A percentile compares a stretch with the other conserved stretches of the same genome.
These are phyloP conservation scores for Micrasema longulum DNA, from an alignment of 1,140 invertebrate species.

Conservation along the genomic window DNA sequence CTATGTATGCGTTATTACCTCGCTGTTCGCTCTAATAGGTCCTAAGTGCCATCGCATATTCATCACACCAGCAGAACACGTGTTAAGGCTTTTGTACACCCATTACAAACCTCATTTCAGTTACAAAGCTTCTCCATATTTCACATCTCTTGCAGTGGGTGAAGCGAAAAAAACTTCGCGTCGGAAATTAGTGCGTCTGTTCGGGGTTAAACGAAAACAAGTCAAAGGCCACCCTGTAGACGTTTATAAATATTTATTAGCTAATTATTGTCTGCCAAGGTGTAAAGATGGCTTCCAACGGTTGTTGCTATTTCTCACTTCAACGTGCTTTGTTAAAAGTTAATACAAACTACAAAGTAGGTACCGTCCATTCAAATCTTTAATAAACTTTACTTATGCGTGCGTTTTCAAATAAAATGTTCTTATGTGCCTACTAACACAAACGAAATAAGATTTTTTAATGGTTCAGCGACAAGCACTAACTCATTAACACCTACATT, in stretches of 20 bases:
- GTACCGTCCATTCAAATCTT: not conserved
- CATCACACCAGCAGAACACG: not conserved
- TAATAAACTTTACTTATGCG: not conserved
- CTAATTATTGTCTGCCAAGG: conserved; percentile 35
- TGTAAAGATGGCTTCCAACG: conserved; percentile 14
- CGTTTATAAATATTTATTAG: conserved; percentile 38
- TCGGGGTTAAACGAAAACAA: conserved; percentile 35
- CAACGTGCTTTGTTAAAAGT: not conserved
- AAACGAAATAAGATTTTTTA: not conserved
- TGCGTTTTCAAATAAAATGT: too few relatives aligned
- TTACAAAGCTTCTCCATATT: conserved; percentile 17
- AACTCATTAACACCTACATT: too few relatives aligned
- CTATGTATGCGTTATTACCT: too few relatives aligned
- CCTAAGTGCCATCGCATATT: not conserved
- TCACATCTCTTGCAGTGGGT: conserved; percentile 17
- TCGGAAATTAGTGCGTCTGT: conserved; percentile 25
- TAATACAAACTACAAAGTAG: not conserved
- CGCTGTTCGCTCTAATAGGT: too few relatives aligned
- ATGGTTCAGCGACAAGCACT: too few relatives aligned
- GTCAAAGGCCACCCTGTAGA: conserved; percentile 35
- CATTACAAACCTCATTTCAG: conserved; percentile 24
- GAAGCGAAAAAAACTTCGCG: conserved; percentile 12
- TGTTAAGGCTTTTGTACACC: conserved; percentile 1
- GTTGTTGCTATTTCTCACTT: conserved; percentile 4
- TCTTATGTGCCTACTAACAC: too few relatives aligned